Percentiles rank a stretch among this genome's conserved stretches.
Conservation (phyloP, 2,888 invertebrate genomes). For the Aethes cnicana region DNA sequence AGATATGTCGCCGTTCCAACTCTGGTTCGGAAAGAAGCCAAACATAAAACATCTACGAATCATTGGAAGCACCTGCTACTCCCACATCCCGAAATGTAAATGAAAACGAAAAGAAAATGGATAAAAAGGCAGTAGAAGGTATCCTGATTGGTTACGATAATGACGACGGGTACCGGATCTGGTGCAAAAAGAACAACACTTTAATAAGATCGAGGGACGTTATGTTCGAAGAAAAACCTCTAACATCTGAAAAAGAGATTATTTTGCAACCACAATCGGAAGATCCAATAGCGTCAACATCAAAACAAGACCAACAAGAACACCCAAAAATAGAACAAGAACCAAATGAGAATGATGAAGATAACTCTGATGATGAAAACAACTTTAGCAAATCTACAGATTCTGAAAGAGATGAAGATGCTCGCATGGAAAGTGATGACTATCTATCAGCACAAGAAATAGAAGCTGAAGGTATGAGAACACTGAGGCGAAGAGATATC, state of each 20-base stretch:
- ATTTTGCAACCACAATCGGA: too few relatives aligned
- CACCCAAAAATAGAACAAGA: too few relatives aligned
- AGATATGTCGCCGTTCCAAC: conserved; percentile 9
- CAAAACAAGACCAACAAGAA: too few relatives aligned
- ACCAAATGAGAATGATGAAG: too few relatives aligned
- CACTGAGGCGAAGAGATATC: too few relatives aligned
- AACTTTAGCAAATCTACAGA: too few relatives aligned
- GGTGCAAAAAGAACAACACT: background rate
- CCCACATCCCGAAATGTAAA: conserved; percentile 6
- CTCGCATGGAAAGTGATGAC: too few relatives aligned
- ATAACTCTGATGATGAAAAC: too few relatives aligned
- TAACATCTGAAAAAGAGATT: background rate
- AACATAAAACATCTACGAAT: conserved; percentile 12
- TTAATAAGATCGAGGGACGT: conserved; percentile 10
- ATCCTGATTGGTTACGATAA: conserved; percentile 9
- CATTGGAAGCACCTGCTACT: conserved; percentile 7
- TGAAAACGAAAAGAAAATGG: background rate
- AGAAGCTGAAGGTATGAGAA: too few relatives aligned
- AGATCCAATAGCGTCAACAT: too few relatives aligned
- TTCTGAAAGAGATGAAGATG: too few relatives aligned
- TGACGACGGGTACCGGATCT: conserved; percentile 18
- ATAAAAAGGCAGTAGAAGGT: conserved; percentile 13
- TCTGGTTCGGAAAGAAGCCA: conserved; percentile 10
- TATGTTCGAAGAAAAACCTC: conserved; percentile 3
- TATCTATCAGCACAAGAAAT: too few relatives aligned